A percentile compares a stretch with the other conserved stretches of the same genome.
phyloP scores from a whole-genome alignment of 2,113 vertebrate species.

The Fulica atra region DNA sequence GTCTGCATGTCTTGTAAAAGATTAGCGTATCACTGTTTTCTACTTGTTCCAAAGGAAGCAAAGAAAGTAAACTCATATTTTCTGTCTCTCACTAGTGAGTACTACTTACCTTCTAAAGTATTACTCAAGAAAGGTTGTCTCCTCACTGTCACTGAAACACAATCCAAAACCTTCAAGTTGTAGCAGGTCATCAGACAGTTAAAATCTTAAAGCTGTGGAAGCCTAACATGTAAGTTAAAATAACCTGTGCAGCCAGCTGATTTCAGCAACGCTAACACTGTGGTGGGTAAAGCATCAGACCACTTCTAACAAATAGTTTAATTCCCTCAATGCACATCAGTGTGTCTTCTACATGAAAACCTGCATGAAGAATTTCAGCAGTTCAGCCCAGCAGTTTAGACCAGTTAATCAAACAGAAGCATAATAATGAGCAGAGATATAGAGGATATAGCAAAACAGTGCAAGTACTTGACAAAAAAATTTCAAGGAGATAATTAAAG shows the following conservation, averaged over 20 bases:
- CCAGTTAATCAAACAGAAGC: not conserved
- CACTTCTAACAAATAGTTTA: not conserved
- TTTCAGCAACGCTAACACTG: not conserved
- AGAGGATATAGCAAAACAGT: not conserved
- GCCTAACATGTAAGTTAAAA: not conserved
- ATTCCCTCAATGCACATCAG: not conserved
- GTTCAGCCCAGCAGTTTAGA: slow-evolving; percentile 4
- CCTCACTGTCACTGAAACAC: not conserved
- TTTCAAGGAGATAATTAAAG: not conserved
- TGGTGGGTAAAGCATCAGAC: not conserved
- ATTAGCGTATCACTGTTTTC: not conserved
- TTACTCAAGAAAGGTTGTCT: not conserved
- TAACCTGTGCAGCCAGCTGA: not conserved
- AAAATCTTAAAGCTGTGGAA: not conserved
- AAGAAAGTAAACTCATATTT: not conserved
- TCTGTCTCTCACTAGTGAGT: not conserved
- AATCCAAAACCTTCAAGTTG: not conserved
- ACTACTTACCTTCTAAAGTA: not conserved
- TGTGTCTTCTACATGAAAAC: not conserved
- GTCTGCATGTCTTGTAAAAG: not conserved
- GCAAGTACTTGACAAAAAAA: not conserved
- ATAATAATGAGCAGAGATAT: not conserved
- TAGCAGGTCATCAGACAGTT: not conserved
- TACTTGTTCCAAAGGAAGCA: not conserved
- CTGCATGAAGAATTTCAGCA: not conserved